Evolutionary conservation across 2,113 vertebrate genomes (phyloP).

Genomic region (Thryonomys swinderianus): DNA sequence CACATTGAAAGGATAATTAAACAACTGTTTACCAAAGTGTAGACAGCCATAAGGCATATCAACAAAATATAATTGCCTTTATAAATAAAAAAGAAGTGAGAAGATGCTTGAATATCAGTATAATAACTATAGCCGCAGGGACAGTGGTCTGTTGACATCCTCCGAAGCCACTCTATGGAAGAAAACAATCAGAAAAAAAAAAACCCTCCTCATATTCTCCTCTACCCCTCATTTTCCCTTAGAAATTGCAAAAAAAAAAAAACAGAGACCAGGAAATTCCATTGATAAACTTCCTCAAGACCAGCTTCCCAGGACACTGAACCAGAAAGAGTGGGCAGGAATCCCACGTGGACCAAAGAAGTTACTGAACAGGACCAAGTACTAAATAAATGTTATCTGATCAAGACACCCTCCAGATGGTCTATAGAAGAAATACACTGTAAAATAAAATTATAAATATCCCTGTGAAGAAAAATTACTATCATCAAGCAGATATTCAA

Average conservation of each 20-base stretch:
- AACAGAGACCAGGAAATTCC: neutral
- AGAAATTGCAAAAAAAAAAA: neutral
- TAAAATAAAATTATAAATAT: neutral
- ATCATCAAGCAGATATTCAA: neutral
- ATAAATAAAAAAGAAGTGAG: neutral
- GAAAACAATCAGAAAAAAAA: constrained; percentile 2
- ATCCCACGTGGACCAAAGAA: neutral
- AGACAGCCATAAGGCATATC: neutral
- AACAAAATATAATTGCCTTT: neutral
- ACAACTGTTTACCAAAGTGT: neutral
- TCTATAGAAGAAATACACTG: neutral
- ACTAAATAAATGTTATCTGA: neutral
- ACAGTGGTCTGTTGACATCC: neutral
- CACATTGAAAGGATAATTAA: neutral
- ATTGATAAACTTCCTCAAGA: neutral
- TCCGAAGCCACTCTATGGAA: neutral
- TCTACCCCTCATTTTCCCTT: neutral
- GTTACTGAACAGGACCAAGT: neutral
- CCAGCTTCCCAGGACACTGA: neutral
- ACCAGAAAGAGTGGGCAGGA: neutral
- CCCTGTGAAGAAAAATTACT: neutral
- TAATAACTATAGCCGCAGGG: neutral
- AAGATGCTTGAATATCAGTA: neutral
- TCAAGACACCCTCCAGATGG: neutral
- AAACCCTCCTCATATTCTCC: neutral